Evolutionary conservation across 1,140 invertebrate species (phyloP).

Genomic region (Pseudomyrmex sp.): DNA sequence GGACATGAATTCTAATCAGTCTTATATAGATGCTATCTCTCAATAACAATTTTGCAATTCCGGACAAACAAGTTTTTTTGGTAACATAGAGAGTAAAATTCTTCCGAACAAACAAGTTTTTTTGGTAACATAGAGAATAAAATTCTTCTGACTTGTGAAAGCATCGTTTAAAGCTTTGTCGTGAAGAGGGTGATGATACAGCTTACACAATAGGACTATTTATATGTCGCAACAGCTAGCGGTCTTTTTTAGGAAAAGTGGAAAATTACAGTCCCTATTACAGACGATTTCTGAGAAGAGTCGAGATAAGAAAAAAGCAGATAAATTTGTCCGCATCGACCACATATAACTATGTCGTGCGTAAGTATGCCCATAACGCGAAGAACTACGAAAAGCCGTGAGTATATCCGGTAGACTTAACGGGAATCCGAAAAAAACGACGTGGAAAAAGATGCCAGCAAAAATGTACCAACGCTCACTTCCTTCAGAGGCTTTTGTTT

Average conservation of each 20-base stretch:
- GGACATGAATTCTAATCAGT: neutral
- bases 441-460: neutral
- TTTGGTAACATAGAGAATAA: neutral
- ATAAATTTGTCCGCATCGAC: conserved; percentile 6
- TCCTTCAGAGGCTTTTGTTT: conserved; percentile 41
- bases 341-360: conserved; percentile 21
- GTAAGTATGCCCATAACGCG: conserved; percentile 6
- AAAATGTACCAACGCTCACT: conserved; percentile 5
- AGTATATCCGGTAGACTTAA: neutral
- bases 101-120: neutral
- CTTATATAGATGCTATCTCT: neutral
- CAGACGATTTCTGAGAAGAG: neutral
- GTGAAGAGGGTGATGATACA: conserved; percentile 1
- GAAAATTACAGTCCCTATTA: conserved; percentile 39
- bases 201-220: conserved; percentile 43
- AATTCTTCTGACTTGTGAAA: neutral
- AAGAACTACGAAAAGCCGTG: neutral
- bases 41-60: too few species aligned
- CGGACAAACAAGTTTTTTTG: too few species aligned
- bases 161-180: neutral
- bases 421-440: neutral
- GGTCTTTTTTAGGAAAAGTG: conserved; percentile 3
- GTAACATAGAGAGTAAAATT: conserved; percentile 8
- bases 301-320: conserved; percentile 1
- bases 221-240: conserved; percentile 37